Base-by-base conservation (phyloP, 2,888 invertebrate species). In the Beris chalybata region DNA sequence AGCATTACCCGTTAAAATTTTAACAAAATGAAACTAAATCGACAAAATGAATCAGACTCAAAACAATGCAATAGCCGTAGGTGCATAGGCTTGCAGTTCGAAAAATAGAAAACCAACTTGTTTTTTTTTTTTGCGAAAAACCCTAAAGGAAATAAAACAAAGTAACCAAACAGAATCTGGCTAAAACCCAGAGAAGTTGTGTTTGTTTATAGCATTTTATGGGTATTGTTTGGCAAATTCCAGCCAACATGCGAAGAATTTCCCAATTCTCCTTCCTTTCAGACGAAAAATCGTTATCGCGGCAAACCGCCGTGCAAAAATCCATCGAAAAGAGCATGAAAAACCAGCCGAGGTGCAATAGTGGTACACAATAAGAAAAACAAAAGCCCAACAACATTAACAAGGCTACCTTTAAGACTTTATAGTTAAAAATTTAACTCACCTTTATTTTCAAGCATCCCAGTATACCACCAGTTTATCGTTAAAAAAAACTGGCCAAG, bases 201-300 rank as follows among this genome's bases (percentile, higher is more conserved):
- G 50, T 50, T 61, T 61, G 61, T 61, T 61, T 61, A 61, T 61
- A 50, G 61, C 61, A 61, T 50, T 61, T 61, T 65, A 65, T 50
- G 65, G 65, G 65, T 65, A 68, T 68, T 68, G 68, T 68, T 67
- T 68, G 55, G 64, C 52, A 52, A 61, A 38, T 61, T 38, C 43
- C 61, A 61, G 61, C 38, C 61, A 61, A 61, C 50, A 50, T 61
- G 50, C 61, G 61, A 65, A 65, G 58, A 55, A 58, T 68, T 68
- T 66, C 68, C 64, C 68, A 68, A 68, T 68, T 53, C 66, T 66
- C 66, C 66, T 68, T 66, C 68, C 66, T 66, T 68, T 68, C 64
- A 57, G 57, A 63, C 63, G 68, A 63, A 68, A 68, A 68, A 66
- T 68, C 68, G 65, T 57, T 50, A 53, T 31, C 48, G 59, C 53